Base-by-base conservation (phyloP, 2,113 vertebrate genomes). In the Proteles cristata region DNA sequence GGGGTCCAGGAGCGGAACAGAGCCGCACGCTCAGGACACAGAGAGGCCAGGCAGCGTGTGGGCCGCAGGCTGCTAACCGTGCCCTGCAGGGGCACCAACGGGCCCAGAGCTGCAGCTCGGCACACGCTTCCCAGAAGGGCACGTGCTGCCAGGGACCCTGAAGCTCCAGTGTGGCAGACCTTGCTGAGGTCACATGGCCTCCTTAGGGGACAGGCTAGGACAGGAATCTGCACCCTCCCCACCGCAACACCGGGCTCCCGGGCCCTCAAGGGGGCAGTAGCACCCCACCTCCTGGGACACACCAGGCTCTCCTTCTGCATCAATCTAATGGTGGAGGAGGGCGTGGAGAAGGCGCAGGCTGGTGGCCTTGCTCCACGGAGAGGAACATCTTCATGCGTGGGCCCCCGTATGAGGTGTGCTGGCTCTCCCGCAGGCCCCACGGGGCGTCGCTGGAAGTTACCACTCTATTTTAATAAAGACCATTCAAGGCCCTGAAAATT, bases 401-500 rank as follows among this genome's bases (percentile, higher is more conserved):
- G 28, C 50, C 58, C 58, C 50, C 4, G 3, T 1, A 1, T 21
- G 61, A 79, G 39, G 31, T 45, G 19, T 8, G 26, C 66, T 0
- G 28, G 84, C 69, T n/a, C 79, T 25, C 48, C 43, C 83, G 39
- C 26, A 8, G 33, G 14, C 53, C 66, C 55, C 65, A 21, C 0
- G 2, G 79, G 82, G 25, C 92, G 23, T 53, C 12, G 87, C 83
- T 77, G 58, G 84, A 50, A 87, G 53, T 84, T 11, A 88, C 83
- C 10, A 9, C 83, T 53, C 21, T 33, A 45, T 94, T 97, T 96
- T 92, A 94, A 95, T 91, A 89, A 95, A 90, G 97, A 96, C 94
- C 55, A 88, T 73, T 92, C 83, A 87, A 92, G 91, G 79, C 35
- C 66, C 84, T 16, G 84, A 85, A 92, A 96, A 95, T 97, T 95